These are phyloP conservation scores for Ploceus nigricollis DNA, from an alignment of 2,113 vertebrate genomes.

Conservation along the genomic window DNA sequence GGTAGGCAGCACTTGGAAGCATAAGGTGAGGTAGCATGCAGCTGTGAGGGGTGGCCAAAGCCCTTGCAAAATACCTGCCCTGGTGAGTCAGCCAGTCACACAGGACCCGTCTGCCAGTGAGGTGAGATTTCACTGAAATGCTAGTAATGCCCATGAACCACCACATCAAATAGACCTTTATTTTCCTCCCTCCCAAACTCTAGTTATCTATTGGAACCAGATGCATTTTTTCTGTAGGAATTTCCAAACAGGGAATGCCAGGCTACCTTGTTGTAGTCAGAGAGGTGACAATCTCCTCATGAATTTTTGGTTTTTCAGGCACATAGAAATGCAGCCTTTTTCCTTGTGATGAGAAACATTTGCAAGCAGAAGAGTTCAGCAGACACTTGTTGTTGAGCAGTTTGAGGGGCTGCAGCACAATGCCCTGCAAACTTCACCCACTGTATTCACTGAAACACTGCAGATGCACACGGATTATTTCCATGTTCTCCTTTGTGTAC, in stretches of 20 bases:
- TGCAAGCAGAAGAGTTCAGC: not conserved
- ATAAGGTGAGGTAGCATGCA: not conserved
- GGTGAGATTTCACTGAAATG: not conserved
- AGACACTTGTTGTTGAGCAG: slow-evolving; percentile 37
- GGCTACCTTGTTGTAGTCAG: not conserved
- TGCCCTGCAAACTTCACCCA: not conserved
- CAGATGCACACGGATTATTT: not conserved
- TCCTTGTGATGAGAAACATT: not conserved
- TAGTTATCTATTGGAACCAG: slow-evolving; percentile 25
- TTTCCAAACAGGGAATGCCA: not conserved
- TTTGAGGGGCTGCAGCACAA: not conserved
- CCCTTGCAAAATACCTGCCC: not conserved
- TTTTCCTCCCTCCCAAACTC: not conserved
- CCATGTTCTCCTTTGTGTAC: not conserved
- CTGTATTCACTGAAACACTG: not conserved
- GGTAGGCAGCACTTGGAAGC: not conserved
- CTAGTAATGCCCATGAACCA: not conserved
- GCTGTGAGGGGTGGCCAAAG: not conserved
- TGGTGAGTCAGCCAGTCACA: not conserved
- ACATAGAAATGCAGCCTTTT: not conserved
- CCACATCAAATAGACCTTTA: not conserved
- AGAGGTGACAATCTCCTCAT: not conserved
- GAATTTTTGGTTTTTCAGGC: not conserved
- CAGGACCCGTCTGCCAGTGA: accelerated
- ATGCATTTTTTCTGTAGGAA: not conserved